Evolutionary conservation across 2,797 vertebrate species (phyloP).

Genomic region (Antennarius maculatus): DNA sequence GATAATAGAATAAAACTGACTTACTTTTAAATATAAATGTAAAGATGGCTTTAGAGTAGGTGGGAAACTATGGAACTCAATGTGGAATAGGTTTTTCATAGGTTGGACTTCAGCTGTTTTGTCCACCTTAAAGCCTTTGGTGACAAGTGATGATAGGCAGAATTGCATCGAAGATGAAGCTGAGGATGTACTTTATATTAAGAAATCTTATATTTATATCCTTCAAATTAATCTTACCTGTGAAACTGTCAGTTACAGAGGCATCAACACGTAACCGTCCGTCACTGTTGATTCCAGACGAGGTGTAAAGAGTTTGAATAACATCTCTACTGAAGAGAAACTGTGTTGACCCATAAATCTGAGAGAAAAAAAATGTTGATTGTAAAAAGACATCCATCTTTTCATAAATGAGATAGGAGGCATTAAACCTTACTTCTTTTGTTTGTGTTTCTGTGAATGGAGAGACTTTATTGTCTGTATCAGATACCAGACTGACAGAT

Average conservation of each 20-base stretch:
- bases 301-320: conserved; percentile 19
- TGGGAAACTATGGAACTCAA: conserved; percentile 59
- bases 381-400: not conserved
- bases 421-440: conserved; percentile 51
- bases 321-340: conserved; percentile 65
- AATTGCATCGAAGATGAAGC: not conserved
- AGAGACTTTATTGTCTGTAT: not conserved
- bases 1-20: not conserved
- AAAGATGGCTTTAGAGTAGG: conserved; percentile 62
- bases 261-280: conserved; percentile 32
- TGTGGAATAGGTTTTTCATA: conserved; percentile 37
- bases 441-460: conserved; percentile 37
- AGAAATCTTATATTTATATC: too few relatives aligned
- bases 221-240: conserved; percentile 42
- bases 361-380: not conserved
- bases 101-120: conserved; percentile 48
- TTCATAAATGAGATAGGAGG: not conserved
- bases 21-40: conserved; percentile 65
- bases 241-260: conserved; percentile 46
- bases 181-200: not conserved
- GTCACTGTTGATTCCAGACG: conserved; percentile 2
- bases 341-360: conserved; percentile 69
- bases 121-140: conserved; percentile 53
- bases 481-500: conserved; percentile 29
- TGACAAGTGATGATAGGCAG: not conserved